Conservation (phyloP, 2,113 vertebrate genomes). For the Gymnarchus niloticus region DNA sequence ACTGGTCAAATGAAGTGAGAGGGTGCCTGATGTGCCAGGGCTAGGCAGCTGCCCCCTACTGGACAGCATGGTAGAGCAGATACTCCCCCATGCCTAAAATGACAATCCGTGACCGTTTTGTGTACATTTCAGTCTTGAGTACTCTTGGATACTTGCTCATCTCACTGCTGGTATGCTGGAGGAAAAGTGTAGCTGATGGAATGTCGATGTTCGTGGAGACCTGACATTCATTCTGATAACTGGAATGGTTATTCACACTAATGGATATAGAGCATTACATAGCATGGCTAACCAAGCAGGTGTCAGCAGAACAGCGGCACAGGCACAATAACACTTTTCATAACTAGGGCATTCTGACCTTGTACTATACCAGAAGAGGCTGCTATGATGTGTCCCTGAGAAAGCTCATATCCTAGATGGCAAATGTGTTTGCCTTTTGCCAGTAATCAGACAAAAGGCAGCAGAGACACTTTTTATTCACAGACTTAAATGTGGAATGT, state of each 20-base stretch:
- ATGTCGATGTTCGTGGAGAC: background rate
- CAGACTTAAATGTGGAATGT: background rate
- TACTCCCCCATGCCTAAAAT: constrained; percentile 17
- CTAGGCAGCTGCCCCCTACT: background rate
- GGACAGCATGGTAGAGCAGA: background rate
- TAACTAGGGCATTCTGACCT: background rate
- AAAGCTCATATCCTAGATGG: background rate
- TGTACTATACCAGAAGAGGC: background rate
- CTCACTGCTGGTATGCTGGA: background rate
- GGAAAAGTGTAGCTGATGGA: background rate
- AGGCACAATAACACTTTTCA: background rate
- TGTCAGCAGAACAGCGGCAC: background rate
- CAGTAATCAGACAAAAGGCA: constrained; percentile 1
- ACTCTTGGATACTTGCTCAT: background rate
- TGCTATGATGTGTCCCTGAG: background rate
- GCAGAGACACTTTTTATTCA: background rate
- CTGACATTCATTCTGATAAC: background rate
- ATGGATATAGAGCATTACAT: background rate
- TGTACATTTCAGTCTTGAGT: background rate
- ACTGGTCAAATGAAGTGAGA: background rate
- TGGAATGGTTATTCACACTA: background rate
- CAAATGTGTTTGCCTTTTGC: background rate
- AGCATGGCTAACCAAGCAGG: background rate
- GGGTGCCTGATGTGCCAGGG: background rate
- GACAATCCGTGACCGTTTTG: constrained; percentile 13